Base-by-base conservation (phyloP, 2,113 vertebrate genomes). In the Anthoscopus minutus region DNA sequence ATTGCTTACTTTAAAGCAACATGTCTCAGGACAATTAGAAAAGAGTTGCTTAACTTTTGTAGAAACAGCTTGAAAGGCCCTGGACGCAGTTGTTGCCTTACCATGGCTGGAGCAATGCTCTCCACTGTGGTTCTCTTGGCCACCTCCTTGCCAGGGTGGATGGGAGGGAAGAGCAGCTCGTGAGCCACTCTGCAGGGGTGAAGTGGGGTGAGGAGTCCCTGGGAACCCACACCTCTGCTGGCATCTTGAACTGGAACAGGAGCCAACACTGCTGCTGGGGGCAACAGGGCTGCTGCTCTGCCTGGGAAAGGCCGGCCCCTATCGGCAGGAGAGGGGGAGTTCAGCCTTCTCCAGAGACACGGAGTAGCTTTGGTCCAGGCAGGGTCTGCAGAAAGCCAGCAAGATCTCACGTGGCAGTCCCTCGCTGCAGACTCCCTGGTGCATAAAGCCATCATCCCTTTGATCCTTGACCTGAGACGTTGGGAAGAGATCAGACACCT, bases 221-320 rank as follows among this genome's bases (percentile, higher is more conserved):
- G 1, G 45, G 35, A 25, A 33, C 13, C 23, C 4, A 7, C 44
- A 11, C 2, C 30, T 64, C 89, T 65, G 37, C 72, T 38, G 64
- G 50, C 35, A 70, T n/a, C 65, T 42, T 5, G 2, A 27, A 22
- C n/a, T 6, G 35, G 19, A 15, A 11, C 18, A 16, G 71, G 65
- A 79, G 4, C 11, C 33, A 12, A 0, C 8, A 1, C 20, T 5
- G 47, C 21, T 1, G 2, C 70, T 38, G 60, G 51, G 44, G 48
- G 24, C 1, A 1, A 7, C 30, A 16, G 61, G 18, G 45, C 33
- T 18, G 61, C 45, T 51, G 30, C n/a, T 86, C 85, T 57, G 81
- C 51, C 74, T 72, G 65, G 95, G 70, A 33, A 92, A 95, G 86
- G 77, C 40, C 24, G 87, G 87, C 95, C 95, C 84, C 95, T 94